phyloP scores from a whole-genome alignment of 2,888 invertebrate genomes.

The Abrostola tripartita region DNA sequence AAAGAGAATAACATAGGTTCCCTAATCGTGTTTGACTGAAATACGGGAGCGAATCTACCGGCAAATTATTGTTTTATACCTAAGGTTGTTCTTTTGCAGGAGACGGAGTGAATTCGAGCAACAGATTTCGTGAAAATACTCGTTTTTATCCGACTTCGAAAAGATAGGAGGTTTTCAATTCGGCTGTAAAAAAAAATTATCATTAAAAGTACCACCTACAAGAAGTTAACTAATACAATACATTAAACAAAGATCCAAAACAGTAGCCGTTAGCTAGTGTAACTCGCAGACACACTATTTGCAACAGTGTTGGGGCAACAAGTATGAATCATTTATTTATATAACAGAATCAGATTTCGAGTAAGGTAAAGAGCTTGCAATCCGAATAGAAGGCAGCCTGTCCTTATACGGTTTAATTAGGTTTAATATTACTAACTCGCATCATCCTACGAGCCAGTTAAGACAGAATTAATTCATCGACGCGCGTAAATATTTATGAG shows the following conservation, averaged over 20 bases:
- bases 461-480: constrained; percentile 24
- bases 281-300: neutral
- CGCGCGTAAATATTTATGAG: constrained; percentile 28
- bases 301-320: constrained; percentile 22
- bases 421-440: constrained; percentile 6
- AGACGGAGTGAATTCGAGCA: too few relatives aligned
- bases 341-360: constrained; percentile 37
- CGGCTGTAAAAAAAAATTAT: too few relatives aligned
- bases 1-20: too few relatives aligned
- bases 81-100: too few relatives aligned
- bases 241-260: neutral
- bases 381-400: neutral
- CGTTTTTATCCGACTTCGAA: too few relatives aligned
- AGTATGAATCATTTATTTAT: constrained; percentile 35
- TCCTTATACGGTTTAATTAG: constrained; percentile 39
- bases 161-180: too few relatives aligned
- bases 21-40: too few relatives aligned
- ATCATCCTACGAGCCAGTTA: constrained; percentile 21
- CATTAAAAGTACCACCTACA: too few relatives aligned
- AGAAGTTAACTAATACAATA: neutral
- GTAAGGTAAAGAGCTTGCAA: constrained; percentile 24
- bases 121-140: too few relatives aligned
- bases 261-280: neutral
- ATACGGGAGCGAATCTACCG: too few relatives aligned
- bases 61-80: too few relatives aligned